Evolutionary conservation across 1,140 invertebrate genomes (phyloP).

Genomic region (Polyergus mexicanus): DNA sequence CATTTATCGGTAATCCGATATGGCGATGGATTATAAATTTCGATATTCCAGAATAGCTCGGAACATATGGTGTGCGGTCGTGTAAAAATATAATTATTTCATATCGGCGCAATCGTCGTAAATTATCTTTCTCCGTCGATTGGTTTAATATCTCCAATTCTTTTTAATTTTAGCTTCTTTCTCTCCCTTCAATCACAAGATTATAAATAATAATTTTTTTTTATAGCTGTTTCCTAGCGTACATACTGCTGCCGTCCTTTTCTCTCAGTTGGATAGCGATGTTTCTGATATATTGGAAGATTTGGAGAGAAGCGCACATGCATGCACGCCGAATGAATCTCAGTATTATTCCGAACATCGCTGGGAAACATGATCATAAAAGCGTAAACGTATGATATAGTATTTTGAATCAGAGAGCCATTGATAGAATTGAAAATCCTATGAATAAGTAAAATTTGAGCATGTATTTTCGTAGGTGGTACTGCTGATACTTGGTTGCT

Average conservation of each 20-base stretch:
- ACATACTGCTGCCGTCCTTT: conserved; percentile 90
- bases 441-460: neutral
- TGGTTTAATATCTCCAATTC: neutral
- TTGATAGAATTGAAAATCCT: neutral
- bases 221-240: conserved; percentile 10
- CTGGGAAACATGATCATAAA: conserved; percentile 33
- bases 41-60: no score
- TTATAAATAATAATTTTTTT: conserved; percentile 6
- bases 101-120: neutral
- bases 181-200: neutral
- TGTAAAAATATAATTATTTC: neutral
- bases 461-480: conserved; percentile 24
- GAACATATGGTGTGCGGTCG: no score
- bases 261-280: conserved; percentile 90
- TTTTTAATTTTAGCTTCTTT: neutral
- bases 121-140: neutral
- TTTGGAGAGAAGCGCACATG: conserved; percentile 90
- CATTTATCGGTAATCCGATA: neutral
- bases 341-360: conserved; percentile 87
- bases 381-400: conserved; percentile 26
- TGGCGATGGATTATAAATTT: no score
- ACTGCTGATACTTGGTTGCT: conserved; percentile 43
- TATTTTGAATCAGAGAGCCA: neutral
- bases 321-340: conserved; percentile 90
- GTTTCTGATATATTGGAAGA: conserved; percentile 91